Percentiles rank a stretch among this genome's conserved stretches.
phyloP scores from a whole-genome alignment of 2,113 vertebrate species.

The Geococcyx californianus region DNA sequence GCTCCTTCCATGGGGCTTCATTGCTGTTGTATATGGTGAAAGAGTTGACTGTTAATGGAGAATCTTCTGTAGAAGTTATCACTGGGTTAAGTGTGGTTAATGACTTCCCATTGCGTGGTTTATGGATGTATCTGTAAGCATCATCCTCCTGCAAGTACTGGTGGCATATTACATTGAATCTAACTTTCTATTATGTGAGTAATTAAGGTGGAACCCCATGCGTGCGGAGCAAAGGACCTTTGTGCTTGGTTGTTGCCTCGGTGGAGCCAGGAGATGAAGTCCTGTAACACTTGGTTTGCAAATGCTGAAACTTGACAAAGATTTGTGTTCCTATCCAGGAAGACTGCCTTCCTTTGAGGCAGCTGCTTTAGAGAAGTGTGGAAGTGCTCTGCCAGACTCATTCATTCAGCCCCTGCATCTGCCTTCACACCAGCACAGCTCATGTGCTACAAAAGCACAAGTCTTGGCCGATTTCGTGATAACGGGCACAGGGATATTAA shows the following conservation, averaged over 20 bases:
- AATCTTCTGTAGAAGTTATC: background rate
- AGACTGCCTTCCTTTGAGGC: background rate
- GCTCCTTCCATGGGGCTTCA: background rate
- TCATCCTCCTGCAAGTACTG: background rate
- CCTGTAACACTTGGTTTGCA: background rate
- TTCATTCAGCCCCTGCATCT: background rate
- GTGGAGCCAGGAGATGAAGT: background rate
- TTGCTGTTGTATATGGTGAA: background rate
- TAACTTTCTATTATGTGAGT: background rate
- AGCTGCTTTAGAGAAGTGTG: background rate
- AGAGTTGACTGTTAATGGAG: background rate
- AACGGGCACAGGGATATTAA: background rate
- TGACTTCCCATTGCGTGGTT: background rate
- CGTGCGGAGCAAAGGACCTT: background rate
- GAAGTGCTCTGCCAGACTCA: background rate
- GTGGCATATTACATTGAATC: background rate
- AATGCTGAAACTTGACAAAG: constrained; percentile 9
- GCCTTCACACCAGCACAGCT: background rate
- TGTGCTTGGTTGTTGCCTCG: no score
- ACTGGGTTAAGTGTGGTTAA: background rate
- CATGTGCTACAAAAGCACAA: background rate
- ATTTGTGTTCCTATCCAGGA: background rate
- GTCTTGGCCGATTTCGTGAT: background rate
- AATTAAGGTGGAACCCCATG: background rate
- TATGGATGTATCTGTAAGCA: background rate